phyloP scores from a whole-genome alignment of 2,797 vertebrate genomes.

The Sarcophilus harrisii region DNA sequence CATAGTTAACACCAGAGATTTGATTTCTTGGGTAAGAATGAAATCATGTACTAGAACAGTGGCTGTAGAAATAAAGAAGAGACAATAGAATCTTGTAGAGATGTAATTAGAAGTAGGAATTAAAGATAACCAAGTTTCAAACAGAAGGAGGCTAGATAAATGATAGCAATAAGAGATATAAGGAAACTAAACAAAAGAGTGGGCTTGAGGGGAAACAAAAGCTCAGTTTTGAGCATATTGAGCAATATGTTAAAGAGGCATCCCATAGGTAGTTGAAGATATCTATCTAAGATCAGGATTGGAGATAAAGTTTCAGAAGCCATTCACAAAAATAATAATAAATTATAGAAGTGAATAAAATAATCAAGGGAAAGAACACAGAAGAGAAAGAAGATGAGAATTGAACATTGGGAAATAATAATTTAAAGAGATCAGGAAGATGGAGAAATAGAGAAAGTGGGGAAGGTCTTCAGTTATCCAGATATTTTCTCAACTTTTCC shows the following conservation, averaged over 20 bases:
- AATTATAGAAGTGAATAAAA: neutral
- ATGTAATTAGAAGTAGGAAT: neutral
- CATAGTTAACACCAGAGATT: neutral
- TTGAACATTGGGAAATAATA: neutral
- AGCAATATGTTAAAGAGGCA: neutral
- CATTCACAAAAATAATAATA: neutral
- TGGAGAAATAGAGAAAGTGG: neutral
- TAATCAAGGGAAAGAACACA: neutral
- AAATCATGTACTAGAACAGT: neutral
- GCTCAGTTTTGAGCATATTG: neutral
- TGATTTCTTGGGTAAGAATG: neutral
- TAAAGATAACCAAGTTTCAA: neutral
- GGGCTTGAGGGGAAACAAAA: neutral
- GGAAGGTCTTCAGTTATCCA: neutral
- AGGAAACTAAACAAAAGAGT: neutral
- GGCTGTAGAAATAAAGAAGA: neutral
- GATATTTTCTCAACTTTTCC: constrained; percentile 2
- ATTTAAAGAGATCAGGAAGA: neutral
- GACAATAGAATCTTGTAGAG: neutral
- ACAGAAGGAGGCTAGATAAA: neutral
- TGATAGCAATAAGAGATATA: neutral
- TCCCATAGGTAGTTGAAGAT: neutral
- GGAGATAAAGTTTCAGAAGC: neutral
- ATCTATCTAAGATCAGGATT: neutral
- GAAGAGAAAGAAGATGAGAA: neutral